A percentile compares a stretch with the other conserved stretches of the same genome.
Conservation (phyloP, 2,113 vertebrate genomes). For the Australoheros scitulus region DNA sequence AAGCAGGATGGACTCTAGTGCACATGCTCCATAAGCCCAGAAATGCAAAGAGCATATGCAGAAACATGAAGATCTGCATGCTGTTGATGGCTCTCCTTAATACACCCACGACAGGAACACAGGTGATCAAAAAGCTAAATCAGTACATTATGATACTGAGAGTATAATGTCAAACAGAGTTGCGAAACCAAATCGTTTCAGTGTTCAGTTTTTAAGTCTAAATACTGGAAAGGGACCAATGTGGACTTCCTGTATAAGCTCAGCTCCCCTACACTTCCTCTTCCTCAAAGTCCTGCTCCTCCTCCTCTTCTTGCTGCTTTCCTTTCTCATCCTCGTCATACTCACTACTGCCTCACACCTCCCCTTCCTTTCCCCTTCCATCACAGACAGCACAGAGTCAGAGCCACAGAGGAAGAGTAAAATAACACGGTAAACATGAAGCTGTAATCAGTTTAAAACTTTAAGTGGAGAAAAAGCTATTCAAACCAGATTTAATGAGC, state of each 20-base stretch:
- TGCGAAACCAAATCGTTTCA: neutral
- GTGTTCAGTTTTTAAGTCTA: neutral
- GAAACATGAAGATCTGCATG: neutral
- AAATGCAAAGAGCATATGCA: neutral
- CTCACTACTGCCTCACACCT: conserved; percentile 39
- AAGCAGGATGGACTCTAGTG: neutral
- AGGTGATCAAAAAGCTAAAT: neutral
- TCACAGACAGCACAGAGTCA: neutral
- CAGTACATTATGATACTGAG: neutral
- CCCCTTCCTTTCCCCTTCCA: neutral
- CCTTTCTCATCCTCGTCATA: conserved; percentile 44
- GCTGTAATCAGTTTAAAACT: neutral
- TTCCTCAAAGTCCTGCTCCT: conserved; percentile 32
- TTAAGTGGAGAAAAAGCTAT: neutral
- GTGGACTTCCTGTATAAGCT: conserved; percentile 19
- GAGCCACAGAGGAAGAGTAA: neutral
- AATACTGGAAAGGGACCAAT: conserved; percentile 13
- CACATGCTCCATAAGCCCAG: neutral
- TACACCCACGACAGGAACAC: accelerated
- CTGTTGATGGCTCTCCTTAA: neutral
- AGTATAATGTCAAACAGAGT: neutral
- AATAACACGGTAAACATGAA: neutral
- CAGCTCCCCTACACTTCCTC: conserved; percentile 56
- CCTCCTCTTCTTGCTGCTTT: conserved; percentile 24
- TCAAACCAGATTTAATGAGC: neutral